Evolutionary conservation across 1,140 invertebrate genomes (phyloP), one percentile per base, ranked within the genome.

Genomic region (Eueides isabella): DNA sequence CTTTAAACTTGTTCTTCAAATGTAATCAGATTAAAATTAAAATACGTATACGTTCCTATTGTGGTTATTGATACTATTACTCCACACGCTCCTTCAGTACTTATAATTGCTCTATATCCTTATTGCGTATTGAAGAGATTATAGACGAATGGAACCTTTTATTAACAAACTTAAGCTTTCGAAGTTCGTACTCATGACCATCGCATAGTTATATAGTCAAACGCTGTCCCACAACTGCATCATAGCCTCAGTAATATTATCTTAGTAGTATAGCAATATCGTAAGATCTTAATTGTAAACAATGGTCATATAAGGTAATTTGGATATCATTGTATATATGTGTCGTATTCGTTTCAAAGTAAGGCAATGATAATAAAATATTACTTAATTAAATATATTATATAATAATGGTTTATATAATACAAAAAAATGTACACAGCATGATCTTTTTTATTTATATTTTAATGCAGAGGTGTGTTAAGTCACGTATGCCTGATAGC

Each of bases 1-100:
- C 29, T 64, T 14, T 29, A 48, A 26, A 48, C 61, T 23, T 61
- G 62, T 64, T 71, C 28, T 62, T 62, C 28, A 71, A 30, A 64
- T 71, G 35, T 64, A 63, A 44, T 31, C 14, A 30, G 33, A 62
- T 29, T 19, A 4, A 1, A 19, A n/a, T n/a, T 5, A 44, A 7
- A 55, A 55, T 55, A 23, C 9, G 19, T 55, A 23, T 55, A 7
- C 9, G 48, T 2, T 55, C n/a, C n/a, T 44, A 19, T 38, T 16
- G 35, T 5, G 4, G 3, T 12, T 38, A 38, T 38, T 14, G 4
- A 38, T 38, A 0, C n/a, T n/a, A n/a, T n/a, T n/a, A n/a, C n/a
- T n/a, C 12, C n/a, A 16, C n/a, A 19, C n/a, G n/a, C n/a, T 19
- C n/a, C 41, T 44, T 44, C 1, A 16, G 16, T 19, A 44, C n/a